These are phyloP conservation scores for Ascidia mentula DNA, from an alignment of 23 tunicate species.

Conservation along the genomic window DNA sequence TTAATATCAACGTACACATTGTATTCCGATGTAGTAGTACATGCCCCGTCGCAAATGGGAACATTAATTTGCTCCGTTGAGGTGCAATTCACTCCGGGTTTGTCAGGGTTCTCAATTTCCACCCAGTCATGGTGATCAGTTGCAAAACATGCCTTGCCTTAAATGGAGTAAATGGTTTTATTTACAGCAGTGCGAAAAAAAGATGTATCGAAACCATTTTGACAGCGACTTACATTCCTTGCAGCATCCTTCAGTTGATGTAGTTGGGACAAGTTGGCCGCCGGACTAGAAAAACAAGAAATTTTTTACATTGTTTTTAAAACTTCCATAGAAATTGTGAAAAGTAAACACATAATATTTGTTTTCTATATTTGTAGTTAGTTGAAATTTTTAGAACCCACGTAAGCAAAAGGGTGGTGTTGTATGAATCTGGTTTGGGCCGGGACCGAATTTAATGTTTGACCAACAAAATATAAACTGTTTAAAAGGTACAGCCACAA, in stretches of 20 bases:
- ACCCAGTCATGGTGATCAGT: conserved; percentile 1
- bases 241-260: conserved; percentile 17
- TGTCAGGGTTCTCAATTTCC: neutral
- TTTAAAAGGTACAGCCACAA: too few species aligned
- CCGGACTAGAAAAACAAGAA: neutral
- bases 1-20: conserved; percentile 10
- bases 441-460: too few species aligned
- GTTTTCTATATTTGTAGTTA: too few species aligned
- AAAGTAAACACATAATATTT: too few species aligned
- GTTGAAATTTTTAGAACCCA: too few species aligned
- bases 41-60: conserved; percentile 31
- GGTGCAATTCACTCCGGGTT: conserved; percentile 20
- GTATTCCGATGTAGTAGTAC: conserved; percentile 20
- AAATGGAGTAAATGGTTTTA: neutral
- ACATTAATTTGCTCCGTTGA: neutral
- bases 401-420: too few species aligned
- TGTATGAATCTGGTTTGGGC: too few species aligned
- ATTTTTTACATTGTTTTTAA: too few species aligned
- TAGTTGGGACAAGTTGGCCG: neutral
- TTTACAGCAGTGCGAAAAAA: neutral
- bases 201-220: neutral
- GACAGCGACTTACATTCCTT: conserved; percentile 4
- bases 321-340: too few species aligned
- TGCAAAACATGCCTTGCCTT: conserved; percentile 22
- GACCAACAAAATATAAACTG: too few species aligned